A percentile compares a stretch with the other conserved stretches of the same genome.
Evolutionary conservation across 2,797 vertebrate species (phyloP).

Genomic region (Sebastolobus alascanus): DNA sequence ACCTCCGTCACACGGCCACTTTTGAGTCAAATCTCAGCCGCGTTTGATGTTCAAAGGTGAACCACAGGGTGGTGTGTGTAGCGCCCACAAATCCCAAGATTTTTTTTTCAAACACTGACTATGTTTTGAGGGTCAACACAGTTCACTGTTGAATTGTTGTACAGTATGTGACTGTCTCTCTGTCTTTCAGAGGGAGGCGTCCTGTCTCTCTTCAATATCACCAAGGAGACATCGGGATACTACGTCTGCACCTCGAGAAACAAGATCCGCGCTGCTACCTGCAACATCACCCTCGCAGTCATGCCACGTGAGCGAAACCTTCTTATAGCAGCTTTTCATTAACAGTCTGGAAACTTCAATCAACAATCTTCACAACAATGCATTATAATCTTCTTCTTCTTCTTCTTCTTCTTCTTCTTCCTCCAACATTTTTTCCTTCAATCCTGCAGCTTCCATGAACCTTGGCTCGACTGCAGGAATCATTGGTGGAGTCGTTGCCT

Average conservation of each 20-base stretch:
- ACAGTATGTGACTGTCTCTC: not conserved
- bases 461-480: conserved; percentile 87
- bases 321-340: not conserved
- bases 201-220: conserved; percentile 89
- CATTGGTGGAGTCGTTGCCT: conserved; percentile 77
- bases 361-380: not conserved
- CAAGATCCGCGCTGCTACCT: conserved; percentile 74
- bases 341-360: not conserved
- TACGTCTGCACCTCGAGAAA: conserved; percentile 90
- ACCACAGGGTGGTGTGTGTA: not conserved
- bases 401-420: not conserved
- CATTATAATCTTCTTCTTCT: not conserved
- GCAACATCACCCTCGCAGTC: conserved; percentile 90
- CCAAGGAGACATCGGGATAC: conserved; percentile 87
- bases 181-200: conserved; percentile 74
- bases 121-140: not conserved
- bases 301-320: conserved; percentile 78
- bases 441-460: conserved; percentile 89
- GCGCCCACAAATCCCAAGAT: not conserved
- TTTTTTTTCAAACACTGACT: not conserved
- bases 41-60: not conserved
- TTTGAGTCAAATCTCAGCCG: not conserved
- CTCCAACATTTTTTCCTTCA: conserved; percentile 37
- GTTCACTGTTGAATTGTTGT: not conserved
- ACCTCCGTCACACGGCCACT: not conserved